phyloP scores from a whole-genome alignment of 2,888 invertebrate genomes.

The Tineola bisselliella region DNA sequence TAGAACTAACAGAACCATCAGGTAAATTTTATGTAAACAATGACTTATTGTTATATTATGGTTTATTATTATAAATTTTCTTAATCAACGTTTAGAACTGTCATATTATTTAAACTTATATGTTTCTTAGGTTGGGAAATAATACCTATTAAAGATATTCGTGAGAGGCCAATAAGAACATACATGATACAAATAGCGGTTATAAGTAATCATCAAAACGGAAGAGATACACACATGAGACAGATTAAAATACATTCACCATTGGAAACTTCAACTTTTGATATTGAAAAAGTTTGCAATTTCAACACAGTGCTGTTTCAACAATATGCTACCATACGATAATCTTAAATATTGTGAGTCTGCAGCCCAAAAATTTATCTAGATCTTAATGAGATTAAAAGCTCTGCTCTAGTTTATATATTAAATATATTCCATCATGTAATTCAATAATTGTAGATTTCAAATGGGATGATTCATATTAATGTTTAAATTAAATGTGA shows the following conservation, averaged over 20 bases:
- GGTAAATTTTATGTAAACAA: conserved; percentile 42
- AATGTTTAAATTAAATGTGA: no score
- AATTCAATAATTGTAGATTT: no score
- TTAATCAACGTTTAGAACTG: no score
- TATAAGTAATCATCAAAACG: conserved; percentile 98
- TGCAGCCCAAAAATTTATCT: no score
- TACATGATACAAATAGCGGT: conserved; percentile 98
- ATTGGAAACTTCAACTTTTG: conserved; percentile 70
- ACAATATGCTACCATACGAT: conserved; percentile 84
- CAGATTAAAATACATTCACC: conserved; percentile 97
- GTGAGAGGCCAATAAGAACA: conserved; percentile 88
- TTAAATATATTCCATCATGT: no score
- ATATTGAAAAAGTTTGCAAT: conserved; percentile 77
- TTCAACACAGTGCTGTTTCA: conserved; percentile 86
- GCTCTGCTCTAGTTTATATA: no score
- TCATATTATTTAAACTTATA: no score
- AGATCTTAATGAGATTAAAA: no score
- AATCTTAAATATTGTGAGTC: no score
- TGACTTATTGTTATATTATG: no score
- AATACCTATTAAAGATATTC: conserved; percentile 88
- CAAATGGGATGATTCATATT: no score
- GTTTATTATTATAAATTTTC: no score
- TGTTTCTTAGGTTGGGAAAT: conserved; percentile 89
- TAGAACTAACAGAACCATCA: conserved; percentile 92
- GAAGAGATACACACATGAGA: conserved; percentile 96